These are phyloP conservation scores for Labeo catla DNA, from an alignment of 2,113 vertebrate species.

Conservation along the genomic window DNA sequence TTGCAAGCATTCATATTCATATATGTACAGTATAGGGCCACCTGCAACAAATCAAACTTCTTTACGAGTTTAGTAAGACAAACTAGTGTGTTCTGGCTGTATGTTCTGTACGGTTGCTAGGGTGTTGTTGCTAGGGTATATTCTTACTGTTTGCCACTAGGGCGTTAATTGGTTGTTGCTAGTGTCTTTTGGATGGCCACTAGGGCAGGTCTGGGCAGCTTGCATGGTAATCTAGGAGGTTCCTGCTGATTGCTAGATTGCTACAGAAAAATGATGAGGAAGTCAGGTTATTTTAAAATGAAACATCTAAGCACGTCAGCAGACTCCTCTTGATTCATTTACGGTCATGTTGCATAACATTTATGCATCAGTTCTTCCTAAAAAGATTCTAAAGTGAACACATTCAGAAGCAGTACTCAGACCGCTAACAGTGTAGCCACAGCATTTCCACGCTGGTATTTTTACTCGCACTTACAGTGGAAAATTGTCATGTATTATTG, in stretches of 20 bases:
- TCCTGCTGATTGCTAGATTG: background rate
- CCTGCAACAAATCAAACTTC: no score
- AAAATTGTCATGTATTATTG: background rate
- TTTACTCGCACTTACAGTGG: constrained; percentile 11
- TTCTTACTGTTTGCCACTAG: no score
- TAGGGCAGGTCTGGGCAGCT: background rate
- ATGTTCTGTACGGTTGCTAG: no score
- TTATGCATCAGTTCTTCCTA: background rate
- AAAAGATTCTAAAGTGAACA: background rate
- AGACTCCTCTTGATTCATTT: background rate
- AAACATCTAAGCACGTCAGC: background rate
- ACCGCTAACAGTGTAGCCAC: background rate
- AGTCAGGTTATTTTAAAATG: background rate
- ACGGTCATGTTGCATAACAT: background rate
- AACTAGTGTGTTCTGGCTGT: no score
- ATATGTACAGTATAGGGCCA: no score
- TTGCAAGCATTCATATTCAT: no score
- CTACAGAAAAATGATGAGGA: background rate
- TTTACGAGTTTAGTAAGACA: no score
- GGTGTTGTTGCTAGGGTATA: no score
- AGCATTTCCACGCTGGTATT: background rate
- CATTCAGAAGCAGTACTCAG: background rate
- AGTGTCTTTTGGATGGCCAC: background rate
- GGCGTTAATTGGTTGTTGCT: no score
- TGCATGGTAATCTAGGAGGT: background rate